Percentiles rank a stretch among this genome's conserved stretches.
phyloP scores from a whole-genome alignment of 2,888 invertebrate genomes.

The Hydriomena furcata region DNA sequence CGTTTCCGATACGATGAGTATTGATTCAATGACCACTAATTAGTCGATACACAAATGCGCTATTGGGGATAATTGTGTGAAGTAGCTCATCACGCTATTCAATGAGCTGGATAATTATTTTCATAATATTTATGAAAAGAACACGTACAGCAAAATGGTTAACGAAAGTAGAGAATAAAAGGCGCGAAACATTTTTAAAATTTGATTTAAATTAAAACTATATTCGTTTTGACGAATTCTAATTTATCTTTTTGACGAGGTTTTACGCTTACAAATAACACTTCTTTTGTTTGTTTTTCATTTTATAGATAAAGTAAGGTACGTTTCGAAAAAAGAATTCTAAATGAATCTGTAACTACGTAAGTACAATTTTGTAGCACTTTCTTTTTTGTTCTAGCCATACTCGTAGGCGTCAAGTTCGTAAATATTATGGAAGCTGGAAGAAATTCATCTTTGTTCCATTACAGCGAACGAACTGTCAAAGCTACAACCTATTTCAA shows the following conservation, averaged over 20 bases:
- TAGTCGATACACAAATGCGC: slow-evolving; percentile 19
- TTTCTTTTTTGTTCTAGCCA: slow-evolving; percentile 5
- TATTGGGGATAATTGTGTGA: slow-evolving; percentile 10
- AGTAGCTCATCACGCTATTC: not conserved
- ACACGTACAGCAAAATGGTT: too few species aligned
- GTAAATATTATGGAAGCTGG: slow-evolving; percentile 24
- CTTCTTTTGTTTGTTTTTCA: too few species aligned
- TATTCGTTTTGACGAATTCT: too few species aligned
- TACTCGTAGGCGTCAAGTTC: too few species aligned
- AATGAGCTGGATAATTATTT: slow-evolving; percentile 3
- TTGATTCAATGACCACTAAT: slow-evolving; percentile 35
- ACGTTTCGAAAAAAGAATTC: too few species aligned
- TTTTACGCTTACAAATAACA: too few species aligned
- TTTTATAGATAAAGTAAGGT: too few species aligned
- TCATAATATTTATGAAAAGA: too few species aligned
- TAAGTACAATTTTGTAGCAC: not conserved
- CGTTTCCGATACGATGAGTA: slow-evolving; percentile 35
- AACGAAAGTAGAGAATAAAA: too few species aligned
- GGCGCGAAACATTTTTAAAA: too few species aligned
- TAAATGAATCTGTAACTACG: not conserved
- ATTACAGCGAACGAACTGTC: slow-evolving; percentile 35
- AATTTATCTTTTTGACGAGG: too few species aligned
- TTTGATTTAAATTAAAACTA: too few species aligned
- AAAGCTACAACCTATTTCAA: slow-evolving; percentile 40
- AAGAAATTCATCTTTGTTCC: slow-evolving; percentile 34